Base-by-base conservation (phyloP, 2,113 vertebrate genomes). In the Pygathrix nemaeus region DNA sequence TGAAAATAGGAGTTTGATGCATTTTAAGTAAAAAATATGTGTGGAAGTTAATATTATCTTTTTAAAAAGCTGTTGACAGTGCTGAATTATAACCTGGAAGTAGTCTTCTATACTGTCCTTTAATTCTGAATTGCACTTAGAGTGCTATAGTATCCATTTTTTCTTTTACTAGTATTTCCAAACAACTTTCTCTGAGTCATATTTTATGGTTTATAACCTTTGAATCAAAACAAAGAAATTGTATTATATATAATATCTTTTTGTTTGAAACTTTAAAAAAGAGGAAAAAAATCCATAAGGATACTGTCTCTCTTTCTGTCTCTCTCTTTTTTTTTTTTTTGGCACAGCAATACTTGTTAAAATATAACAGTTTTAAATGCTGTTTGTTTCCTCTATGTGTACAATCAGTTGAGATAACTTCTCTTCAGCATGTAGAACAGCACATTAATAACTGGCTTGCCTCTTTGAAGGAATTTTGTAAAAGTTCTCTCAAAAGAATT, bases 401-500 rank as follows among this genome's bases (percentile, higher is more conserved):
- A 64, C 9, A 70, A 12, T 72, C 79, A 30, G 9, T 90, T 78
- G n/a, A 25, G 3, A 32, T 88, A 66, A 79, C 23, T 80, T 85
- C 35, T 43, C 10, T 80, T 81, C 3, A 95, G 27, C 6, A 78
- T 4, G 10, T 45, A 84, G 18, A 70, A 27, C 83, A 30, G 61
- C 38, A 8, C 35, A 81, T 72, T 93, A 35, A 6, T 48, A 85
- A 35, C 40, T 91, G 30, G 1, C 6, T 92, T 14, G 59, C 38
- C 6, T 88, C 45, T 78, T 90, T 85, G n/a, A 94, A 89, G 10
- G 79, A 73, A 94, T 82, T 68, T 93, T 57, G 16, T 9, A 66
- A 57, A 75, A 40, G 20, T 16, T 70, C 43, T 11, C 27, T 90
- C 84, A 25, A 88, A 38, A 82, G 81, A 85, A 43, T 79, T 66